These are phyloP conservation scores for Vulpes vulpes DNA, from an alignment of 2,113 vertebrate species.

Conservation along the genomic window DNA sequence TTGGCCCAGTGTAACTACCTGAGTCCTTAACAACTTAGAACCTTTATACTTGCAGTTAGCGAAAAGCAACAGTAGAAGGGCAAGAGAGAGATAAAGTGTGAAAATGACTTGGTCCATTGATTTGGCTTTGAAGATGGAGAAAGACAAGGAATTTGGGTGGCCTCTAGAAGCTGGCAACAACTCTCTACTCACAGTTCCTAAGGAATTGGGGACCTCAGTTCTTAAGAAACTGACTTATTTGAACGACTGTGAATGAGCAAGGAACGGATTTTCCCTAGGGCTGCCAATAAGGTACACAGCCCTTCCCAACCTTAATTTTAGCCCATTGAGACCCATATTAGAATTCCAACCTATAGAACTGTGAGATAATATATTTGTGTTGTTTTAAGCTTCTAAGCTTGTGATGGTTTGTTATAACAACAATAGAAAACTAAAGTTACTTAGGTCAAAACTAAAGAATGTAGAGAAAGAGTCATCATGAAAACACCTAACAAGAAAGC, in stretches of 20 bases:
- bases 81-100: not conserved
- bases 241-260: not conserved
- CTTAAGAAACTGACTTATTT: not conserved
- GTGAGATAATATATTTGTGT: not conserved
- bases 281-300: not conserved
- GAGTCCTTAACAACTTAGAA: not conserved
- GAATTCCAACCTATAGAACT: not conserved
- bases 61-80: not conserved
- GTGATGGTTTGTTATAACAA: not conserved
- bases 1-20: not conserved
- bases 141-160: not conserved
- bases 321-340: not conserved
- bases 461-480: not conserved
- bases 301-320: not conserved
- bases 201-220: not conserved
- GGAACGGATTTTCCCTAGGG: not conserved
- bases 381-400: not conserved
- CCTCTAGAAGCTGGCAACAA: not conserved
- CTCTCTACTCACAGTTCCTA: not conserved
- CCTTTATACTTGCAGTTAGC: not conserved
- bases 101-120: not conserved
- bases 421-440: not conserved
- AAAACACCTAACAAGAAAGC: not conserved
- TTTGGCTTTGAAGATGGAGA: not conserved
- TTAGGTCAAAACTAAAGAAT: not conserved